phyloP scores from a whole-genome alignment of 2,113 vertebrate genomes.

The Struthio camelus region DNA sequence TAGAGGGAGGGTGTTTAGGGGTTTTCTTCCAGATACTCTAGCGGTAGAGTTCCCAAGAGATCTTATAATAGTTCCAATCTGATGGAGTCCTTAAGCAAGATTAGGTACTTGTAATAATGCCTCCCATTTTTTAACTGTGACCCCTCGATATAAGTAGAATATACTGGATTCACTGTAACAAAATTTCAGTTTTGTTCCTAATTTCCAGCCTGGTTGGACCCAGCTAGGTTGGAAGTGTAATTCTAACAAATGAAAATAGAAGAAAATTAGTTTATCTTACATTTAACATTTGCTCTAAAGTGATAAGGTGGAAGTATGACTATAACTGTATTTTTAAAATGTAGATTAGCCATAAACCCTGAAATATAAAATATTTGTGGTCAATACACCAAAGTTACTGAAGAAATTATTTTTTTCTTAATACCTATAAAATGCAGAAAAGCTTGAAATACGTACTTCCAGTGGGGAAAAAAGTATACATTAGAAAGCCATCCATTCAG shows the following conservation, averaged over 20 bases:
- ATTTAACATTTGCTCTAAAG: background rate
- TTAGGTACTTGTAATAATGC: background rate
- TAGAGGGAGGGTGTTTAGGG: background rate
- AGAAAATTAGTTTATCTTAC: background rate
- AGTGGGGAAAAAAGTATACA: background rate
- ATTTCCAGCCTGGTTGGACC: background rate
- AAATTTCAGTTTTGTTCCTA: background rate
- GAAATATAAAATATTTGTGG: constrained; percentile 19
- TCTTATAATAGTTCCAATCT: background rate
- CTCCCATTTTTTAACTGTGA: background rate
- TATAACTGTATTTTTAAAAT: constrained; percentile 8
- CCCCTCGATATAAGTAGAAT: background rate
- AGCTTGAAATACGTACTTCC: constrained; percentile 41
- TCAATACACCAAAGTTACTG: background rate
- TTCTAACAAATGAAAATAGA: background rate
- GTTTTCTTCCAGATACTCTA: background rate
- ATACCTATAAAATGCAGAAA: constrained; percentile 13
- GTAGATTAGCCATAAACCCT: background rate
- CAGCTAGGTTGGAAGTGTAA: background rate
- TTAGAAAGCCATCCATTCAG: constrained; percentile 55
- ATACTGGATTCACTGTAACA: background rate
- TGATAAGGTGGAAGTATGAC: background rate
- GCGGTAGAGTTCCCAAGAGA: background rate
- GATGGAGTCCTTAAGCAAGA: background rate
- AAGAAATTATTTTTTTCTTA: constrained; percentile 49